A percentile compares a stretch with the other conserved stretches of the same genome.
Evolutionary conservation across 2,888 invertebrate genomes (phyloP).

Genomic region (Chesias legatella): DNA sequence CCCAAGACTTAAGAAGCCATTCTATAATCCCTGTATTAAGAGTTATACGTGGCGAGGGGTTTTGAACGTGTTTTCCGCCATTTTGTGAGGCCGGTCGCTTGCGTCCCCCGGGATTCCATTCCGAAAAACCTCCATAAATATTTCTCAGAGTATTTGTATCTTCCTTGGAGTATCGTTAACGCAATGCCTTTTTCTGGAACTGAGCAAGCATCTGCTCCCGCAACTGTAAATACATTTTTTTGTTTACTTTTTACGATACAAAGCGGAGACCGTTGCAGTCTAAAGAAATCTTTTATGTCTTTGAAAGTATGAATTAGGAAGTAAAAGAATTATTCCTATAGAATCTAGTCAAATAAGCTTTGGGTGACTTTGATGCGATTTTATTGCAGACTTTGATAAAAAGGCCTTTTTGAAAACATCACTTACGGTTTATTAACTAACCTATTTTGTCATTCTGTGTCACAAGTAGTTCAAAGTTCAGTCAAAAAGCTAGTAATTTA

Average conservation of each 20-base stretch:
- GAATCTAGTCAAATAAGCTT: no score
- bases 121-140: constrained; percentile 79
- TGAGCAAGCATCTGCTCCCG: constrained; percentile 55
- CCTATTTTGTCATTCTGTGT: no score
- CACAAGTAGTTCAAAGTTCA: no score
- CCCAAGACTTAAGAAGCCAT: constrained; percentile 70
- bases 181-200: constrained; percentile 62
- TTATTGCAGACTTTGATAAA: no score
- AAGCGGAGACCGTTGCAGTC: not conserved
- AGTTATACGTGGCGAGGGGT: constrained; percentile 75
- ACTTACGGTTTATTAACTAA: no score
- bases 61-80: constrained; percentile 71
- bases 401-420: no score
- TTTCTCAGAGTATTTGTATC: constrained; percentile 79
- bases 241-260: constrained; percentile 11
- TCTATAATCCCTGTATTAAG: constrained; percentile 76
- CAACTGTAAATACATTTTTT: constrained; percentile 30
- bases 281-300: no score
- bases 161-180: constrained; percentile 77
- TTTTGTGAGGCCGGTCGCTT: constrained; percentile 62
- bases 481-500: no score
- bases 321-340: no score
- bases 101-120: constrained; percentile 68
- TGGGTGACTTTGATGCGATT: no score
- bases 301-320: no score